A percentile compares a stretch with the other conserved stretches of the same genome.
Conservation (phyloP, 2,888 invertebrate genomes). For the Sphaerophoria taeniata region DNA sequence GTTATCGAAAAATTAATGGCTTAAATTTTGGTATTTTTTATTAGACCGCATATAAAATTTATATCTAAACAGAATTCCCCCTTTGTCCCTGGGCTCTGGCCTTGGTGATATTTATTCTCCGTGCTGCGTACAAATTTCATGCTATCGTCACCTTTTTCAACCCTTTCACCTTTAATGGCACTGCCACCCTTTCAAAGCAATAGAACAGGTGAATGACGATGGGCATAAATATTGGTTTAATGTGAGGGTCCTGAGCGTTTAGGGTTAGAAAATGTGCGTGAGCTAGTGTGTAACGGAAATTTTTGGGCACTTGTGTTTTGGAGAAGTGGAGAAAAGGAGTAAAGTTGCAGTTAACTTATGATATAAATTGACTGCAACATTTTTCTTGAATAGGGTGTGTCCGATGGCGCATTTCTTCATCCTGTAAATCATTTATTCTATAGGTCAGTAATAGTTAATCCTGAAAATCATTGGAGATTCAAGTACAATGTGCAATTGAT, state of each 20-base stretch:
- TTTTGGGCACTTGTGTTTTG: slow-evolving; percentile 36
- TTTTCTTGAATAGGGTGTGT: no score
- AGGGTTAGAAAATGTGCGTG: slow-evolving; percentile 48
- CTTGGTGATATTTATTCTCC: neutral
- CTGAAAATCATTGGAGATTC: no score
- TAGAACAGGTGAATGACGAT: slow-evolving; percentile 15
- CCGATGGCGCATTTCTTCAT: no score
- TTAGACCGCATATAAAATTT: slow-evolving; percentile 61
- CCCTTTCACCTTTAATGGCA: slow-evolving; percentile 49
- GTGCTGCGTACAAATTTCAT: slow-evolving; percentile 41
- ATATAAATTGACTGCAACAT: slow-evolving; percentile 65
- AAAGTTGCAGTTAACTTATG: slow-evolving; percentile 65
- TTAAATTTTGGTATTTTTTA: slow-evolving; percentile 64
- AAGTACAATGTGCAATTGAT: no score
- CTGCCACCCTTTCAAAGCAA: slow-evolving; percentile 26
- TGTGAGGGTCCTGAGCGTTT: slow-evolving; percentile 35
- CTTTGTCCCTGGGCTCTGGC: no score
- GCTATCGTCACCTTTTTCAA: slow-evolving; percentile 71
- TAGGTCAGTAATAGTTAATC: no score
- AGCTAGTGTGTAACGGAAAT: slow-evolving; percentile 43
- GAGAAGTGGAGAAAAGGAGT: slow-evolving; percentile 17
- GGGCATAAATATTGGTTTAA: slow-evolving; percentile 33
- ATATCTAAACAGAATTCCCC: slow-evolving; percentile 14
- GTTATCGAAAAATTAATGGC: slow-evolving; percentile 58
- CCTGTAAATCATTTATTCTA: no score